phyloP scores from a whole-genome alignment of 2,113 vertebrate genomes.

The Crotalus helleri region DNA sequence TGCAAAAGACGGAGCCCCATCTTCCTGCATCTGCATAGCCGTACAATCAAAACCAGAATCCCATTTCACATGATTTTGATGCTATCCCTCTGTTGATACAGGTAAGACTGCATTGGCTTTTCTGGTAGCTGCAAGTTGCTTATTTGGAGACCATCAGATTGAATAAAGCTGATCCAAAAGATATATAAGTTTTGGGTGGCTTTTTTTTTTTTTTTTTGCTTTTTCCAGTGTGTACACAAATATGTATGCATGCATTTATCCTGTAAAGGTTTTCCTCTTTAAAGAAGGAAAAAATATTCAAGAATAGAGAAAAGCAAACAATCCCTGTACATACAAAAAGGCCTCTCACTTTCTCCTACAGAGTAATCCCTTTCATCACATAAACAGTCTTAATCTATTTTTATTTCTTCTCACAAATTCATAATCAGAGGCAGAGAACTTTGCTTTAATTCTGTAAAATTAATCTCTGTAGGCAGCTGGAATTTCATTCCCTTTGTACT shows the following conservation, averaged over 20 bases:
- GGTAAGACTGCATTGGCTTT: neutral
- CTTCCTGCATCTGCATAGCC: too few species aligned
- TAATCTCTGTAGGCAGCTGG: slow-evolving; percentile 32
- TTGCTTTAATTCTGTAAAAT: slow-evolving; percentile 29
- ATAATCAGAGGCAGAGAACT: slow-evolving; percentile 3
- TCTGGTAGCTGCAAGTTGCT: neutral
- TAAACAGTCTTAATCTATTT: neutral
- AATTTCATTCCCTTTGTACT: slow-evolving; percentile 8
- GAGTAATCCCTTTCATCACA: neutral
- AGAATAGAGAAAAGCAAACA: neutral
- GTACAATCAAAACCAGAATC: rapidly evolving
- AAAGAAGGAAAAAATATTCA: neutral
- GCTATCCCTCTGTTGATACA: neutral
- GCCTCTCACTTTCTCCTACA: neutral
- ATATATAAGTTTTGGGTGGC: neutral
- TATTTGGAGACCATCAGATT: neutral
- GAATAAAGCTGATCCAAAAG: neutral
- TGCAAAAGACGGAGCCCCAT: too few species aligned
- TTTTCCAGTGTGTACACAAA: neutral
- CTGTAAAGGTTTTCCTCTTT: neutral
- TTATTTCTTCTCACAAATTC: neutral
- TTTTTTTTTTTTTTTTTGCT: neutral
- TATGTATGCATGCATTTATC: neutral
- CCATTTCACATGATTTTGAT: neutral
- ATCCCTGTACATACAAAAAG: neutral